Evolutionary conservation across 2,113 vertebrate species (phyloP), one percentile per base, ranked within the genome.

Genomic region (Ptyas mucosa): DNA sequence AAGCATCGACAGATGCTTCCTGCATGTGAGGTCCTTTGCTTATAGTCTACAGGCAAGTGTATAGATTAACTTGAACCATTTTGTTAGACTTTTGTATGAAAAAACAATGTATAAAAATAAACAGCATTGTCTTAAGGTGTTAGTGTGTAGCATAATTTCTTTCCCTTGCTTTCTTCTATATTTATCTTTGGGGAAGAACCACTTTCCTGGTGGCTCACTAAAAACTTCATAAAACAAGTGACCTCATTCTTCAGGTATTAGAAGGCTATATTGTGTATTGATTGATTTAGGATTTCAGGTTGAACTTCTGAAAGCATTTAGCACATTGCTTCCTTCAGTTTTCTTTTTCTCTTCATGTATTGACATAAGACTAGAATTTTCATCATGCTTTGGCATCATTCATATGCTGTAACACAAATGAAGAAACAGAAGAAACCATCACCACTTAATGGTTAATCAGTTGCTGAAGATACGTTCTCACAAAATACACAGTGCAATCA

Each of bases 1-100:
- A 61, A 46, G 91, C 89, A 92, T 94, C 91, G 93, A 94, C 97
- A 97, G 96, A 96, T 97, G 97, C 96, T 97, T 97, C 97, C 97
- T 96, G 95, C 94, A 64, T 64, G 90, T 87, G 89, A 90, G 90
- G 64, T 87, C 52, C 23, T 90, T 90, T 93, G 89, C 92, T 93
- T 93, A 87, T 87, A 93, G 89, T 90, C 81, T 64, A 87, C 88
- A 69, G 57, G 46, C 46, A 86, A 90, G 75, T 86, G 75, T 90
- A 93, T 87, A 93, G 92, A 93, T 93, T 93, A 93, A 61, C 75
- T 87, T 90, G 75, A 93, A 90, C 92, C 88, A 87, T 90, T 90
- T 87, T 90, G 89, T 93, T 90, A 64, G 89, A 87, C 92, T 93
- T 93, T 90, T 93, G 89, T 87, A 90, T 64, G 92, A 93, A 93